phyloP scores from a whole-genome alignment of 2,888 invertebrate genomes.

The Drosophila atripex region DNA sequence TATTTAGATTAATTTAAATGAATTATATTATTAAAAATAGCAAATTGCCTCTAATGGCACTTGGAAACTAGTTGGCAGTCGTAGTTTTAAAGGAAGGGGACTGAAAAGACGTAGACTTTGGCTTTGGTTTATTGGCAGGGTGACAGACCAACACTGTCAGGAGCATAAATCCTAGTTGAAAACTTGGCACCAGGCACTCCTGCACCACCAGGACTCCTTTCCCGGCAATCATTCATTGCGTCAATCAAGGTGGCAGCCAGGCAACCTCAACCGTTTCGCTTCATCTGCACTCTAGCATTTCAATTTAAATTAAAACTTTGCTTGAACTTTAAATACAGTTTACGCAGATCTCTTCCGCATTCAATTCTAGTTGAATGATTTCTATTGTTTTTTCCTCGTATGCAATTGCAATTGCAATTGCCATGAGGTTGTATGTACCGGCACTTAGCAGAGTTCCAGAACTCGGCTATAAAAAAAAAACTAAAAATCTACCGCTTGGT shows the following conservation, averaged over 20 bases:
- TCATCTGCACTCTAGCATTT: conserved; percentile 62
- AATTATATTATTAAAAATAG: background rate
- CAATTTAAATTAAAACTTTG: conserved; percentile 79
- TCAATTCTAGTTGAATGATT: background rate
- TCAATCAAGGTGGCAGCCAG: conserved; percentile 64
- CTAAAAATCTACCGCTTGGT: conserved; percentile 54
- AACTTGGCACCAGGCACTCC: conserved; percentile 9
- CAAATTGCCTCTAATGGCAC: background rate
- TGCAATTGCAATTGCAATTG: conserved; percentile 5
- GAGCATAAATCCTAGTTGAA: conserved; percentile 16
- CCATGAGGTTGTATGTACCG: background rate
- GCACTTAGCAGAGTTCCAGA: conserved; percentile 53
- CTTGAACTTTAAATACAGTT: conserved; percentile 62
- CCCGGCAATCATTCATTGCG: conserved; percentile 68
- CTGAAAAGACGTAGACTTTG: conserved; percentile 1
- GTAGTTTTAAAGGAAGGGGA: background rate
- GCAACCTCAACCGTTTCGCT: conserved; percentile 44
- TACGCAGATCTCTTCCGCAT: conserved; percentile 13
- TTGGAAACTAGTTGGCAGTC: background rate
- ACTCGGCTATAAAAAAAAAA: conserved; percentile 34
- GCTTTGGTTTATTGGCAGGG: conserved; percentile 22
- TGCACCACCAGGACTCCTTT: conserved; percentile 6
- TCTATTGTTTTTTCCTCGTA: background rate
- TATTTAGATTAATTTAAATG: background rate
- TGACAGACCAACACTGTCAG: conserved; percentile 16